Evolutionary conservation across 2,888 invertebrate genomes (phyloP).

Genomic region (Synergus gifuensis): DNA sequence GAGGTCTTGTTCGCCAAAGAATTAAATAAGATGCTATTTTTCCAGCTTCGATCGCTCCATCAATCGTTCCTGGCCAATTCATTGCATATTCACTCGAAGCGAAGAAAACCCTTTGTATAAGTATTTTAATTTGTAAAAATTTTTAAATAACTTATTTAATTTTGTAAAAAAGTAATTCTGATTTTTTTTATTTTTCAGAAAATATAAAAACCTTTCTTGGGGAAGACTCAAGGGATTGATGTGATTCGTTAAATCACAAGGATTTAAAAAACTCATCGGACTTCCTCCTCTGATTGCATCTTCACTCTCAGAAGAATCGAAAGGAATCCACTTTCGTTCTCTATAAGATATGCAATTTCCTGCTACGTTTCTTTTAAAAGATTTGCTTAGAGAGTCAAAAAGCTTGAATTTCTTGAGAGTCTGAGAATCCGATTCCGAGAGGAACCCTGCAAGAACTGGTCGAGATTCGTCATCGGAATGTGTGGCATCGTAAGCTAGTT

Average conservation of each 20-base stretch:
- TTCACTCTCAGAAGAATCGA: constrained; percentile 16
- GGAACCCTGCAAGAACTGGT: constrained; percentile 61
- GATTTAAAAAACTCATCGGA: constrained; percentile 63
- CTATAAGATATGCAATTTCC: constrained; percentile 47
- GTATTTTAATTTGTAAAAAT: not conserved
- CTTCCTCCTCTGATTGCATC: constrained; percentile 48
- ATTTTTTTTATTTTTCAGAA: not conserved
- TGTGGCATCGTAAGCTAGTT: constrained; percentile 59
- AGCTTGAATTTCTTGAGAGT: constrained; percentile 25
- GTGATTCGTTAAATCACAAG: constrained; percentile 54
- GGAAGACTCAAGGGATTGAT: constrained; percentile 53
- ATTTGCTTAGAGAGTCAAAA: constrained; percentile 48
- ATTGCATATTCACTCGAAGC: constrained; percentile 68
- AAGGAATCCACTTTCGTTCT: constrained; percentile 47
- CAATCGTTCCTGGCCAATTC: constrained; percentile 68
- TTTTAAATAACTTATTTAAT: not conserved
- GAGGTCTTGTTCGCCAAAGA: constrained; percentile 62
- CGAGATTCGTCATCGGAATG: constrained; percentile 31
- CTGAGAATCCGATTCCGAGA: constrained; percentile 41
- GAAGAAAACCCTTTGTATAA: constrained; percentile 60
- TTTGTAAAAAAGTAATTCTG: not conserved
- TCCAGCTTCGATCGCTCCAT: constrained; percentile 69
- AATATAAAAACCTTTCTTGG: constrained; percentile 56
- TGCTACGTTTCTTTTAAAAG: constrained; percentile 46
- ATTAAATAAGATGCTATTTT: constrained; percentile 60